Percentiles rank a stretch among this genome's conserved stretches.
Evolutionary conservation across 2,797 vertebrate species (phyloP).

Genomic region (Synaphobranchus kaupii): DNA sequence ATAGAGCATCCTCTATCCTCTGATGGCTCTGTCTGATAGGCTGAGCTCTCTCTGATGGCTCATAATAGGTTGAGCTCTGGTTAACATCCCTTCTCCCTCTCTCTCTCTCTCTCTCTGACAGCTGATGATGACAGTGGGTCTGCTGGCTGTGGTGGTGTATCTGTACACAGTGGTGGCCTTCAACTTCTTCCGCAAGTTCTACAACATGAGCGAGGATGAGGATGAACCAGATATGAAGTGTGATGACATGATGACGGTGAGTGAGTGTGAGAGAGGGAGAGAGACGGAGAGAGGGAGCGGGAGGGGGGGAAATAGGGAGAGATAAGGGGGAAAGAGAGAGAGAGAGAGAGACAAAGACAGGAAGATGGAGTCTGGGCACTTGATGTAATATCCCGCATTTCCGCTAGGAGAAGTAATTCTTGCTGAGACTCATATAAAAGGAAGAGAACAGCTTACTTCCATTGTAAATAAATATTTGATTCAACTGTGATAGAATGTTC

Average conservation of each 20-base stretch:
- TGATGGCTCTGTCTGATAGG: neutral
- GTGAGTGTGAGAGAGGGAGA: constrained; percentile 28
- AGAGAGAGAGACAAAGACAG: too few species aligned
- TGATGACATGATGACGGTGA: constrained; percentile 96
- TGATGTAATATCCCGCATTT: too few species aligned
- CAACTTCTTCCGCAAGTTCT: constrained; percentile 97
- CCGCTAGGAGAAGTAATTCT: too few species aligned
- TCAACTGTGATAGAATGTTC: too few species aligned
- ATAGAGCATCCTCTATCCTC: too few species aligned
- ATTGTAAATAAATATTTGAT: too few species aligned
- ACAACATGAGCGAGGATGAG: constrained; percentile 94
- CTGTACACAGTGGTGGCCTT: constrained; percentile 95
- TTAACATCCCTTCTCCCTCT: neutral
- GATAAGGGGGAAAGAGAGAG: too few species aligned
- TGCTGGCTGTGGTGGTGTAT: constrained; percentile 90
- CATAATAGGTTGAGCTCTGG: neutral
- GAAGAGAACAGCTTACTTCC: too few species aligned
- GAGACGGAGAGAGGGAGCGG: neutral
- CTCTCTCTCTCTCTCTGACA: constrained; percentile 28
- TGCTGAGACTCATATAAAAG: too few species aligned
- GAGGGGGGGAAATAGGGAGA: too few species aligned
- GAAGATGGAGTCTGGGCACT: too few species aligned
- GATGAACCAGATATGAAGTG: constrained; percentile 97
- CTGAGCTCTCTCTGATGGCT: neutral
- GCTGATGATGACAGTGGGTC: constrained; percentile 91